A percentile compares a stretch with the other conserved stretches of the same genome.
phyloP scores from a whole-genome alignment of 2,113 vertebrate genomes.

The Bambusicola thoracicus region DNA sequence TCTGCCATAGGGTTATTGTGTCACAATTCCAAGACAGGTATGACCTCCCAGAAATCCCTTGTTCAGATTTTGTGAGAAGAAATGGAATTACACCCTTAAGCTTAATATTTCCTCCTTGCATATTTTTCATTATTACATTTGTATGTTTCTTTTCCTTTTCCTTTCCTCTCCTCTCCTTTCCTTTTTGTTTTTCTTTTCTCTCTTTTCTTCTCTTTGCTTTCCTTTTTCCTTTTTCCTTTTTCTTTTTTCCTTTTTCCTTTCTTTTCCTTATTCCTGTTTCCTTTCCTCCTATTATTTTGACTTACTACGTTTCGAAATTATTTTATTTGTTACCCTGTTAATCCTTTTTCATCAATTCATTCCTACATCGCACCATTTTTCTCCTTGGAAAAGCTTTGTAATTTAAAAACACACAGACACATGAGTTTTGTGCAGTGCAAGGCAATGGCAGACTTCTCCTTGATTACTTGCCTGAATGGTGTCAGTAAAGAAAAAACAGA shows the following conservation, averaged over 20 bases:
- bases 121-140: not conserved
- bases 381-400: not conserved
- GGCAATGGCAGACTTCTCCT: conserved; percentile 47
- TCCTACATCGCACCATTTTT: not conserved
- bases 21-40: not conserved
- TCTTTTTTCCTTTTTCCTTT: no score
- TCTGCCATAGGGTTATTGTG: not conserved
- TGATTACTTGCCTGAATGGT: conserved; percentile 62
- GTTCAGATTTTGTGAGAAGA: not conserved
- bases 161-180: no score
- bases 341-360: conserved; percentile 8
- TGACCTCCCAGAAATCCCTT: not conserved
- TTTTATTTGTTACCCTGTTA: not conserved
- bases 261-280: not conserved
- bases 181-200: no score
- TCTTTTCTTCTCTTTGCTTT: not conserved
- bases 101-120: not conserved
- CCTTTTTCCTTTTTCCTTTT: no score
- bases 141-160: not conserved
- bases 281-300: not conserved
- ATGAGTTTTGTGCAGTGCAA: not conserved
- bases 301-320: not conserved
- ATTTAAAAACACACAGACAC: not conserved
- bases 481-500: conserved; percentile 68
- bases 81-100: not conserved